Percentiles rank a stretch among this genome's conserved stretches.
Evolutionary conservation across 2,888 invertebrate genomes (phyloP).

Genomic region (Catocala nupta): DNA sequence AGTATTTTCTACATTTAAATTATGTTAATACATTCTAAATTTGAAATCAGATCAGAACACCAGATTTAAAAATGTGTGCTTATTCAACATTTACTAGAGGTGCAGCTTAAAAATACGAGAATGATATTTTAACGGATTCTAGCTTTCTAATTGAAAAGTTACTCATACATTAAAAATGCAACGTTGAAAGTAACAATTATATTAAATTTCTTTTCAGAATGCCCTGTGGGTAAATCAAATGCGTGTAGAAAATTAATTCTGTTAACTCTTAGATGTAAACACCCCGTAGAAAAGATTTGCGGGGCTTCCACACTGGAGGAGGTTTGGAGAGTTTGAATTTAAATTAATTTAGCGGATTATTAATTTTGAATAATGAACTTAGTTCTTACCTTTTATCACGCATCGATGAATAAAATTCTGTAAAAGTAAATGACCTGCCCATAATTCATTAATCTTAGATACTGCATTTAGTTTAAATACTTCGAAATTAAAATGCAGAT

Average conservation of each 20-base stretch:
- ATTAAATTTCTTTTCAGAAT: constrained; percentile 30
- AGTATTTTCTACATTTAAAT: constrained; percentile 21
- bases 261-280: constrained; percentile 50
- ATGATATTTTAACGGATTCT: constrained; percentile 33
- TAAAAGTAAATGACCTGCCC: constrained; percentile 43
- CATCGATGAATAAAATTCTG: constrained; percentile 47
- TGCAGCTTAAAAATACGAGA: constrained; percentile 35
- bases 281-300: constrained; percentile 69
- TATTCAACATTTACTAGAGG: constrained; percentile 24
- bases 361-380: constrained; percentile 83
- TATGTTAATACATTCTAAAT: constrained; percentile 24
- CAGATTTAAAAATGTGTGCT: constrained; percentile 21
- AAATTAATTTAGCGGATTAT: constrained; percentile 85
- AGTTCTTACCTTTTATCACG: constrained; percentile 54
- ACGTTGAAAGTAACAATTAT: constrained; percentile 29
- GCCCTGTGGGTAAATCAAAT: constrained; percentile 14
- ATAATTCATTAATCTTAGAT: constrained; percentile 36
- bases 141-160: constrained; percentile 11
- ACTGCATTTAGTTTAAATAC: constrained; percentile 33
- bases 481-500: constrained; percentile 36
- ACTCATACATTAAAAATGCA: constrained; percentile 31
- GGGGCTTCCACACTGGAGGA: constrained; percentile 61
- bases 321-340: constrained; percentile 77
- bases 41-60: constrained; percentile 25
- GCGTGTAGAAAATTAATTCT: constrained; percentile 33